Conservation (phyloP, 2,113 vertebrate genomes). For the Ginglymostoma cirratum region DNA sequence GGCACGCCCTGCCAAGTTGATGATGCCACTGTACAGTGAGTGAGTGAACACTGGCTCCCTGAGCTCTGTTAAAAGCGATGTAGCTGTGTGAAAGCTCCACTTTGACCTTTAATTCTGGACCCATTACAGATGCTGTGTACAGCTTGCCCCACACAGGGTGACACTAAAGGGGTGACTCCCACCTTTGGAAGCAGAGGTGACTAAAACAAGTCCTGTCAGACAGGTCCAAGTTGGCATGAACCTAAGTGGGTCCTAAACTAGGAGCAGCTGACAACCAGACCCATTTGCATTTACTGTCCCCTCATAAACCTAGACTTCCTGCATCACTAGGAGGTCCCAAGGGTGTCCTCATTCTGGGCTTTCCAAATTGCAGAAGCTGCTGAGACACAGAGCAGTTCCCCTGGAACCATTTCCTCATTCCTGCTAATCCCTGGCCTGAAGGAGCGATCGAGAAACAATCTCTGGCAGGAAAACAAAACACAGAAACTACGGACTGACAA, state of each 20-base stretch:
- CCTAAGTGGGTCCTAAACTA: not conserved
- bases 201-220: not conserved
- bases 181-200: not conserved
- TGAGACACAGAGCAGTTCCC: not conserved
- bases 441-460: not conserved
- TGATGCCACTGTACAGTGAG: not conserved
- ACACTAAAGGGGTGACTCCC: not conserved
- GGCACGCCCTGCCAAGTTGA: not conserved
- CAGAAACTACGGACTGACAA: not conserved
- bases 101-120: not conserved
- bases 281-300: not conserved
- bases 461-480: not conserved
- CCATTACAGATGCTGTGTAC: not conserved
- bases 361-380: not conserved
- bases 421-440: not conserved
- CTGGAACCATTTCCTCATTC: not conserved
- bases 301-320: not conserved
- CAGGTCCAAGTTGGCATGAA: not conserved
- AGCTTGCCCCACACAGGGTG: not conserved
- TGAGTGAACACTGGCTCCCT: not conserved
- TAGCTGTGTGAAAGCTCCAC: not conserved
- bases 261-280: not conserved
- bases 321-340: not conserved
- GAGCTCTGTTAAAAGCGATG: not conserved
- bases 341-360: not conserved